These are phyloP conservation scores for Varanus salvator DNA, from an alignment of 2,113 vertebrate genomes.

Conservation along the genomic window DNA sequence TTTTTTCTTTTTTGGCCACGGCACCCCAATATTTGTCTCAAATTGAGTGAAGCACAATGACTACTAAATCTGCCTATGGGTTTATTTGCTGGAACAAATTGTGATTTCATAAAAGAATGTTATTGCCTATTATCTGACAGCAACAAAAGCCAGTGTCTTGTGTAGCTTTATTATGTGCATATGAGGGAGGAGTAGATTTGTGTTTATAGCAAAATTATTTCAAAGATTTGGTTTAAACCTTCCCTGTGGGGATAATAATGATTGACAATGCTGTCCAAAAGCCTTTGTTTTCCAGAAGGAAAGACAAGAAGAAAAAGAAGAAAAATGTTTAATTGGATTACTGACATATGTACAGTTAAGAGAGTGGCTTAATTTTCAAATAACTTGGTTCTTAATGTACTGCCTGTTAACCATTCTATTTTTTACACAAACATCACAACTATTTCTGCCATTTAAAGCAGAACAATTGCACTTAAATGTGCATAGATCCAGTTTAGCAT, in stretches of 20 bases:
- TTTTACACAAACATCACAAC: neutral
- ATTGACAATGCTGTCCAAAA: neutral
- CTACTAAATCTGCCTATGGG: neutral
- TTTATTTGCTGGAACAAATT: neutral
- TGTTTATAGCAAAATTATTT: constrained; percentile 12
- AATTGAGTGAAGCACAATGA: neutral
- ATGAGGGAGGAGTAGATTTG: neutral
- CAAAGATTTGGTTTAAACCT: neutral
- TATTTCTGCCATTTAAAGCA: neutral
- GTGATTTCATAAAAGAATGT: neutral
- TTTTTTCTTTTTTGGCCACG: neutral
- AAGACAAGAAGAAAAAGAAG: neutral
- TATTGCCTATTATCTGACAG: neutral
- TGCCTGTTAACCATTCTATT: neutral
- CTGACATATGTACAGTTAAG: constrained; percentile 3
- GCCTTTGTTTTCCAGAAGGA: neutral
- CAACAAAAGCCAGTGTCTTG: neutral
- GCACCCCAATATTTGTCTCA: neutral
- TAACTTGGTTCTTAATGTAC: neutral
- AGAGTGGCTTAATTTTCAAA: neutral
- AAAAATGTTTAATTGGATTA: constrained; percentile 12
- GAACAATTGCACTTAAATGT: neutral
- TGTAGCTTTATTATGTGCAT: neutral
- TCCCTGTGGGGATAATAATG: neutral
- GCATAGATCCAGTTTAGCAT: neutral